Evolutionary conservation across 2,797 vertebrate species (phyloP).

Genomic region (Pagetopsis macropterus): DNA sequence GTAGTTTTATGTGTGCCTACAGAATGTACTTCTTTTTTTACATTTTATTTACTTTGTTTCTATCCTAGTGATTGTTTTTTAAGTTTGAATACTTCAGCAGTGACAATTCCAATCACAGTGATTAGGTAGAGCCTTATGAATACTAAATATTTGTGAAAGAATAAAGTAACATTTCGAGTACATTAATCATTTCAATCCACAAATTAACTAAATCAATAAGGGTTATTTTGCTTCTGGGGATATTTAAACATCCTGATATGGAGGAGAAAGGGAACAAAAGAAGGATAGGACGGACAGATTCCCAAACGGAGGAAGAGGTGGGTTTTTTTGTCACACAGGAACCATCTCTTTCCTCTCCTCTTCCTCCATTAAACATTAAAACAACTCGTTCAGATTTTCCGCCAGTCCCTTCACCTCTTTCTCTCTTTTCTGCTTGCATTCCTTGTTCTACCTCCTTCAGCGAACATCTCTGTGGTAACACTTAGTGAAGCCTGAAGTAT

Average conservation of each 20-base stretch:
- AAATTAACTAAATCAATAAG: not conserved
- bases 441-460: slow-evolving; percentile 7
- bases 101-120: not conserved
- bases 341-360: slow-evolving; percentile 18
- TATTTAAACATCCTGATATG: not conserved
- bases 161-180: not conserved
- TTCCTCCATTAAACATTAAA: slow-evolving; percentile 41
- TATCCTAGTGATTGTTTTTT: not conserved
- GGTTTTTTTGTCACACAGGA: slow-evolving; percentile 22
- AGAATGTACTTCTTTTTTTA: too few species aligned
- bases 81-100: not conserved
- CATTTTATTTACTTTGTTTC: not conserved
- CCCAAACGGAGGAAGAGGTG: not conserved
- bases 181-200: too few species aligned
- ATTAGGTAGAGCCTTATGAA: not conserved
- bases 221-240: too few species aligned
- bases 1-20: too few species aligned
- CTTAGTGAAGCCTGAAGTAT: not conserved
- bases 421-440: slow-evolving; percentile 2
- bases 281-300: not conserved
- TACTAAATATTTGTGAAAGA: not conserved
- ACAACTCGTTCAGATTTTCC: slow-evolving; percentile 35
- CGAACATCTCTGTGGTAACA: slow-evolving; percentile 34
- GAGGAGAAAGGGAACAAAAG: not conserved
- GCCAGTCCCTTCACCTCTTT: slow-evolving; percentile 24